These are phyloP conservation scores for Papilio polyxenes DNA, from an alignment of 1,140 invertebrate genomes.

Conservation along the genomic window DNA sequence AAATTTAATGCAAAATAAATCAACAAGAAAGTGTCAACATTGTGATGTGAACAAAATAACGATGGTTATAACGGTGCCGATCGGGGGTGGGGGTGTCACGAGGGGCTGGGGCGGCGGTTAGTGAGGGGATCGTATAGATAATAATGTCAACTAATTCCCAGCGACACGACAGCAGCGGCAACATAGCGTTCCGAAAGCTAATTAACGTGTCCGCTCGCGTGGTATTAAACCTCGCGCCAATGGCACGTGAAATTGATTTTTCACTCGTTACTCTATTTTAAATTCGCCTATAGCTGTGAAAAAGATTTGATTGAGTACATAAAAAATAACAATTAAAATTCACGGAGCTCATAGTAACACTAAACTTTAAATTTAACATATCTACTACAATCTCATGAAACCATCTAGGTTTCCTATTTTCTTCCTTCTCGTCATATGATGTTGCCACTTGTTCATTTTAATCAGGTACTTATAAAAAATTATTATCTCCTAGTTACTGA, in stretches of 20 bases:
- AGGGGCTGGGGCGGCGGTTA: background rate
- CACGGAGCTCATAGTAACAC: no score
- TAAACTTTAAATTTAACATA: no score
- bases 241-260: conserved; percentile 59
- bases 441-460: no score
- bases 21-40: no score
- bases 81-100: background rate
- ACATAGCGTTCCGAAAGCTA: conserved; percentile 31
- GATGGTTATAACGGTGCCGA: background rate
- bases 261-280: conserved; percentile 42
- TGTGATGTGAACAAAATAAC: background rate
- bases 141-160: conserved; percentile 33
- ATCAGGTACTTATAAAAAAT: no score
- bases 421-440: no score
- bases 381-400: background rate
- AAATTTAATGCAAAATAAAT: background rate
- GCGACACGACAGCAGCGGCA: background rate
- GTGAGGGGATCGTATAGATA: conserved; percentile 21
- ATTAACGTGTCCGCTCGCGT: conserved; percentile 41
- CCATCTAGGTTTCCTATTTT: no score
- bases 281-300: conserved; percentile 13
- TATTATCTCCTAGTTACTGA: background rate
- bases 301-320: conserved; percentile 31
- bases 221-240: conserved; percentile 40
- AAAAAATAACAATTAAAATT: background rate